Conservation (phyloP, 2,113 vertebrate species). For the Mus musculus region DNA sequence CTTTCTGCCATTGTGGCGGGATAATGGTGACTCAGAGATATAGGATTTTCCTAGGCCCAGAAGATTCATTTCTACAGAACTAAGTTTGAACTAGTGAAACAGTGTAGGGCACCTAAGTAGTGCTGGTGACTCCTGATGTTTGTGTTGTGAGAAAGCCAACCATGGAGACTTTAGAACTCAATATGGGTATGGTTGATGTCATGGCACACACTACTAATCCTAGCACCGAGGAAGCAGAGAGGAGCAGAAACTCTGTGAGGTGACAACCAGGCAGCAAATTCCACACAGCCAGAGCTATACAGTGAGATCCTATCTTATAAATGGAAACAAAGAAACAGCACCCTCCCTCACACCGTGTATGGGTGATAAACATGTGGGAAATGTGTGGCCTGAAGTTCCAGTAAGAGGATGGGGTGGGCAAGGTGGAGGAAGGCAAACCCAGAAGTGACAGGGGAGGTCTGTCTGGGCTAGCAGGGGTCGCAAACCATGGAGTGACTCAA, state of each 20-base stretch:
- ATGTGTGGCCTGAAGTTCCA: too few relatives aligned
- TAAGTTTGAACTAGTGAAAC: neutral
- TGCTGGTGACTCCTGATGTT: conserved; percentile 85
- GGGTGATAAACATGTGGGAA: too few relatives aligned
- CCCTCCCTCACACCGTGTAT: too few relatives aligned
- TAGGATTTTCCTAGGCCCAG: neutral
- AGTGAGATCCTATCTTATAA: too few relatives aligned
- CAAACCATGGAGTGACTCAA: too few relatives aligned
- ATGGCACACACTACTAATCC: neutral
- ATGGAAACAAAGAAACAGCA: too few relatives aligned
- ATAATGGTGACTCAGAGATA: neutral
- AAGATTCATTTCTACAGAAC: neutral
- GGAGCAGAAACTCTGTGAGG: neutral
- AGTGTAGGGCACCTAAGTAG: conserved; percentile 84
- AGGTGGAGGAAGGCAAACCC: too few relatives aligned
- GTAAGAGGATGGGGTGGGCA: too few relatives aligned
- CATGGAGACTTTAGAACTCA: conserved; percentile 93
- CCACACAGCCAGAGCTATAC: too few relatives aligned
- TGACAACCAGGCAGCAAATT: too few relatives aligned
- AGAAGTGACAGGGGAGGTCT: too few relatives aligned
- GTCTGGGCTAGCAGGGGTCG: too few relatives aligned
- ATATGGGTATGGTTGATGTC: neutral
- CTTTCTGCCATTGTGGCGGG: neutral
- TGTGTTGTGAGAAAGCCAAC: conserved; percentile 88
- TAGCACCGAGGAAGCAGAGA: neutral